Percentiles rank a stretch among this genome's conserved stretches.
Evolutionary conservation across 2,888 invertebrate species (phyloP).

Genomic region (Callinectes sapidus): DNA sequence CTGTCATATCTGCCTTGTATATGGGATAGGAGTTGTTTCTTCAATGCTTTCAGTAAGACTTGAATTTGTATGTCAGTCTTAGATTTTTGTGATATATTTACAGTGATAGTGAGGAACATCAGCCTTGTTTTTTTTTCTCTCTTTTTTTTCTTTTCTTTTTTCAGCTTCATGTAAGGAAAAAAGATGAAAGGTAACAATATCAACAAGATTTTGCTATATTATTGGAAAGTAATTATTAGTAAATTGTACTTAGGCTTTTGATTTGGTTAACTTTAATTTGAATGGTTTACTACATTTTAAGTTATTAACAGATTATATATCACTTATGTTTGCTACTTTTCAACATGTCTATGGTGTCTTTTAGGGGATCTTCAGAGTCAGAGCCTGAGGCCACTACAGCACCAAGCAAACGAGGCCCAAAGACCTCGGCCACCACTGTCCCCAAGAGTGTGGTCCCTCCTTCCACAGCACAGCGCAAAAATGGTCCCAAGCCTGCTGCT

Average conservation of each 20-base stretch:
- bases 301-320: background rate
- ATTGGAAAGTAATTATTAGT: background rate
- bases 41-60: background rate
- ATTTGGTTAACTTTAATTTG: background rate
- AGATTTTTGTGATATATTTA: background rate
- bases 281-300: background rate
- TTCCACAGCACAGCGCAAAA: constrained; percentile 60
- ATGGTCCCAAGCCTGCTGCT: constrained; percentile 54
- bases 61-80: background rate
- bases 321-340: background rate
- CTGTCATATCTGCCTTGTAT: background rate
- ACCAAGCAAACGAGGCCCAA: constrained; percentile 64
- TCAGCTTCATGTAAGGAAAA: background rate
- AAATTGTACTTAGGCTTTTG: background rate
- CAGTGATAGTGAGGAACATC: background rate
- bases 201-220: background rate
- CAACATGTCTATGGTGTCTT: background rate
- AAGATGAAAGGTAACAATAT: background rate
- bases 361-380: constrained; percentile 72
- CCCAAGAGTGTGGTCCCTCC: constrained; percentile 54
- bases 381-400: constrained; percentile 65
- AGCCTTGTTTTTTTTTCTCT: background rate
- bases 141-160: background rate
- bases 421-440: constrained; percentile 67
- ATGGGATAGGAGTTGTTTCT: background rate